Percentiles rank a stretch among this genome's conserved stretches.
Conservation (phyloP, 1,140 invertebrate genomes). For the Papilio polytes region DNA sequence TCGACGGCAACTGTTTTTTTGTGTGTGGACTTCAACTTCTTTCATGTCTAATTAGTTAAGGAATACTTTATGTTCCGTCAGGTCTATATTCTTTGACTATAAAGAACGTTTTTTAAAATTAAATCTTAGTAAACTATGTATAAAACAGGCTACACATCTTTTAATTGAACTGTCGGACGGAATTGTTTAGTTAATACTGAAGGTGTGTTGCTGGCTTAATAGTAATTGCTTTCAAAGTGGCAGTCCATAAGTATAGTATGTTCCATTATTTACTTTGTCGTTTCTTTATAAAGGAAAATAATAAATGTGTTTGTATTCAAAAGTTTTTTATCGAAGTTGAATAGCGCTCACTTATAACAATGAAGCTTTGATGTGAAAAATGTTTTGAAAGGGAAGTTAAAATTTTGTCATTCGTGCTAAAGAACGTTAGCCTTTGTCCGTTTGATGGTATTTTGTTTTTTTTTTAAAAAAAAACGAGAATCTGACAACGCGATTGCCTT, state of each 20-base stretch:
- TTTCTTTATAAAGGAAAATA: constrained; percentile 21
- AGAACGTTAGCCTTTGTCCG: constrained; percentile 1
- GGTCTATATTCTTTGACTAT: constrained; percentile 18
- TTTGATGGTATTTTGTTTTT: not conserved
- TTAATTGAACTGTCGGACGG: too few relatives aligned
- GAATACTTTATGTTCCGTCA: constrained; percentile 13
- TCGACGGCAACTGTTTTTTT: constrained; percentile 3
- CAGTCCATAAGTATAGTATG: not conserved
- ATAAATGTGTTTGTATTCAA: constrained; percentile 18
- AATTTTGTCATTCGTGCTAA: constrained; percentile 27
- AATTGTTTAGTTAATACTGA: too few relatives aligned
- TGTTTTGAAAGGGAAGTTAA: constrained; percentile 31
- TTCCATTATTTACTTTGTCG: constrained; percentile 13
- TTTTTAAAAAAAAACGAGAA: not conserved
- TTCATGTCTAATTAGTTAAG: constrained; percentile 25
- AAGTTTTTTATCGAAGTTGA: constrained; percentile 27
- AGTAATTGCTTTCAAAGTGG: not conserved
- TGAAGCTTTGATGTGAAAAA: constrained; percentile 33
- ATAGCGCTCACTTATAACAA: constrained; percentile 35
- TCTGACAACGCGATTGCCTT: constrained; percentile 12
- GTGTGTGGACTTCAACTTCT: constrained; percentile 10
- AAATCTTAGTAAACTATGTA: not conserved
- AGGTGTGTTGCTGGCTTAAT: too few relatives aligned
- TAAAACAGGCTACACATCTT: too few relatives aligned
- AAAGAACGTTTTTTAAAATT: not conserved